Percentiles rank a stretch among this genome's conserved stretches.
Evolutionary conservation across 2,888 invertebrate genomes (phyloP).

Genomic region (Eudasyphora cyanicolor): DNA sequence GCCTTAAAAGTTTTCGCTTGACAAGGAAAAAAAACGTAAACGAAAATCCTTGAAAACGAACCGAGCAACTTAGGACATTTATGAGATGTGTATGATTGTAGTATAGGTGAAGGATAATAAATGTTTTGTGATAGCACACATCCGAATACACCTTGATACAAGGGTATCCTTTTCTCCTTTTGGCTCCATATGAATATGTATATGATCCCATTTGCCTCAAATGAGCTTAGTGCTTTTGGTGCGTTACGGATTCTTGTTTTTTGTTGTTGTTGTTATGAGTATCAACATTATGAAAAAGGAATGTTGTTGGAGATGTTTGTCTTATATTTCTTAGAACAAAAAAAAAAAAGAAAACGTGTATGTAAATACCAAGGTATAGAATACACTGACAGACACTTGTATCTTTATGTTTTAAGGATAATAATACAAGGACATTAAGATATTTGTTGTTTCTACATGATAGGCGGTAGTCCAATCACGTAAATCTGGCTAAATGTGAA

Average conservation of each 20-base stretch:
- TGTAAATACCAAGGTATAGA: neutral
- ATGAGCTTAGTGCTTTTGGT: neutral
- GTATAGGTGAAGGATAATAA: neutral
- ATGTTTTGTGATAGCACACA: neutral
- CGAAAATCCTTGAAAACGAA: neutral
- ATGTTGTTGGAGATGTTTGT: neutral
- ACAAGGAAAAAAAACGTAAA: neutral
- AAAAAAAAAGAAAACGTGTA: neutral
- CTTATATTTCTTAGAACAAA: neutral
- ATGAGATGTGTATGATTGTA: neutral
- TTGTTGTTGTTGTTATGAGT: neutral
- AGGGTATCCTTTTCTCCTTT: too few relatives aligned
- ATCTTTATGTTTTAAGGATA: too few relatives aligned
- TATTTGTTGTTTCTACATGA: too few relatives aligned
- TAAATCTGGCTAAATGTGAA: too few relatives aligned
- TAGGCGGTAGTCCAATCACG: too few relatives aligned
- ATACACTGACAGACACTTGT: too few relatives aligned
- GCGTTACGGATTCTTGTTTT: neutral
- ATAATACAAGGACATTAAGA: too few relatives aligned
- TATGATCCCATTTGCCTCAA: neutral
- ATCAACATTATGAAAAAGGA: neutral
- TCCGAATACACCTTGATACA: neutral
- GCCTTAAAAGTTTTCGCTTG: neutral
- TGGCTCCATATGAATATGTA: neutral
- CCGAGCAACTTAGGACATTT: neutral